Base-by-base conservation (phyloP, 1,140 invertebrate species). In the Branchinecta lindahli region DNA sequence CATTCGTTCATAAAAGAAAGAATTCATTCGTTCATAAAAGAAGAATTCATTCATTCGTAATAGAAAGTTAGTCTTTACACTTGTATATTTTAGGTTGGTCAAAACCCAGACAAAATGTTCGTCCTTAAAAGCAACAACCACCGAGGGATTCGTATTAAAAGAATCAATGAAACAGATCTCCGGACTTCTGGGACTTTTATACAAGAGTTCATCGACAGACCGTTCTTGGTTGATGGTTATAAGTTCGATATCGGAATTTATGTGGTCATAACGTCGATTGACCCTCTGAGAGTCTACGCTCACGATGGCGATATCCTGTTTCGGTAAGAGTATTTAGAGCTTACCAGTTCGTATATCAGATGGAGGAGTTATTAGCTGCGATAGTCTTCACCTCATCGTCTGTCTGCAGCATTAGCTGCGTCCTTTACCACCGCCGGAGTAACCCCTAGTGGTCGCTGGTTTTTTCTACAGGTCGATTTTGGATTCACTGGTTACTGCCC, bases 171-270 rank as follows among this genome's bases (percentile, higher is more conserved):
- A 47, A 81, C 96, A 10, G 84, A 94, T 79, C 78, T 94, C 21
- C 81, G 83, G n/a, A 81, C 81, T 65, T 82, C 84, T 66, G 88
- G 86, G 44, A 89, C 87, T 46, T 98, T 98, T 79, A 83, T 98
- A 2, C 95, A 98, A 77, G 89, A 95, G 77, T 98, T 88, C 78
- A 83, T 86, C 68, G 75, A 79, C 21, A 82, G 83, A 71, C 84
- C 84, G 18, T 77, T 84, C n/a, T 74, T 84, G 0, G 83, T 77
- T 76, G 89, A 91, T 76, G 89, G 89, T 0, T 84, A 91, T 77
- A 97, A 96, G 81, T 98, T 98, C 81, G 95, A 98, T 78, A 92
- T 98, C 77, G 95, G 95, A 18, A 85, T 98, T 20, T 98, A 98
- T 79, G 91, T 91, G 0, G 88, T 91, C 1, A 81, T 97, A 2